Conservation (phyloP, 2,113 vertebrate genomes). For the Seriola aureovittata region DNA sequence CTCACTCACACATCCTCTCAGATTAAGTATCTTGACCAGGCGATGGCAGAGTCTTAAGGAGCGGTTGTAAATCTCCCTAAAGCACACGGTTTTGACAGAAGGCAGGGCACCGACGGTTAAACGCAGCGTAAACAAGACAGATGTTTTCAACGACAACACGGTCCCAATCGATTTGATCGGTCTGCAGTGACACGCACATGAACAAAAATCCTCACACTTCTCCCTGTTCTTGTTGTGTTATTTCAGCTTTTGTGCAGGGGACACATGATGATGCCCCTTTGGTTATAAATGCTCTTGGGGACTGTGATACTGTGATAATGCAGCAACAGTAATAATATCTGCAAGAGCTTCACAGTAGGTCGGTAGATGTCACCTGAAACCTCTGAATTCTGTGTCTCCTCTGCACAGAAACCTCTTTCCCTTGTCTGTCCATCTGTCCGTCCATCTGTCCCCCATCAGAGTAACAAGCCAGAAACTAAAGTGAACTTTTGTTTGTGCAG, state of each 20-base stretch:
- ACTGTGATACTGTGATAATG: not conserved
- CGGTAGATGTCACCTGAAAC: slow-evolving; percentile 25
- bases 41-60: slow-evolving; percentile 54
- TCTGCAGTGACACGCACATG: not conserved
- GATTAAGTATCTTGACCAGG: slow-evolving; percentile 52
- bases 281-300: not conserved
- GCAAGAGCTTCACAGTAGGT: slow-evolving; percentile 5
- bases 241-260: not conserved
- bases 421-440: not conserved
- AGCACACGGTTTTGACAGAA: slow-evolving; percentile 45
- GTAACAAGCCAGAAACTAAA: slow-evolving; percentile 27
- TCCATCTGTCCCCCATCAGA: slow-evolving; percentile 7
- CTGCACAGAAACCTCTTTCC: not conserved
- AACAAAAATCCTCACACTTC: slow-evolving; percentile 19
- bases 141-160: slow-evolving; percentile 39
- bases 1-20: slow-evolving; percentile 34
- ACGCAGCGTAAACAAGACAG: slow-evolving; percentile 45
- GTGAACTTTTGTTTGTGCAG: slow-evolving; percentile 50
- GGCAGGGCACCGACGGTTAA: slow-evolving; percentile 34
- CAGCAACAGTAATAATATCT: slow-evolving; percentile 4
- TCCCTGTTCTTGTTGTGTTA: not conserved
- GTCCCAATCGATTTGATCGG: not conserved
- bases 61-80: slow-evolving; percentile 55
- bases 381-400: not conserved
- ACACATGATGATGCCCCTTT: not conserved